Evolutionary conservation across 92 coral and sea anemone species (phyloP), one percentile per base, ranked within the genome.

Genomic region (Palythoa grandiflora): DNA sequence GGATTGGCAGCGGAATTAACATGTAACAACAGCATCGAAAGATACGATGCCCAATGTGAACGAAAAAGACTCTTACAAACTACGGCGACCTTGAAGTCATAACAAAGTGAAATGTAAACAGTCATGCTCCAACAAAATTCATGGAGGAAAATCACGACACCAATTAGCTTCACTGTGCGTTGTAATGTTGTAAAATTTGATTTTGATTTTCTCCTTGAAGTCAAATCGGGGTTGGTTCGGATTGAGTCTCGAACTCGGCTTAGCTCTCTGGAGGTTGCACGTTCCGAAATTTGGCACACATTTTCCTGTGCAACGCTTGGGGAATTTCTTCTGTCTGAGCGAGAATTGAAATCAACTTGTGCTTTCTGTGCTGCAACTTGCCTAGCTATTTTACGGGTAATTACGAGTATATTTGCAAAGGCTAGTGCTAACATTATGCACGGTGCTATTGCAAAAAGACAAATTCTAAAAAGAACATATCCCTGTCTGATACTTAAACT

Each of bases 1-100:
- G 86, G 86, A 36, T 81, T 81, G 10, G 86, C 86, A 47, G 86
- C 86, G 17, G 86, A 81, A 21, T 81, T 81, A 21, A 52, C 61
- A 66, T 60, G 66, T 38, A 81, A 71, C 75, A 81, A n/a, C 61
- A 81, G 5, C 86, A 81, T 81, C 39, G 86, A 81, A 21, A 81
- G 63, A 11, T 81, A 70, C 20, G 44, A 17, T 7, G 86, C 57
- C 86, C 75, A 81, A 10, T 48, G 16, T 6, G 72, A 79, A n/a
- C 10, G 21, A 6, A 61, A 51, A 50, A 81, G 14, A 21, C 55
- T 66, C 28, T 81, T 28, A 68, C 86, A 81, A 20, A 66, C 86
- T 3, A 2, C 10, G 0, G 2, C 6, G n/a, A 73, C 13, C 3
- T 15, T 21, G 36, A 78, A 78, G 9, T 57, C 71, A 60, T 21